Base-by-base conservation (phyloP, 2,888 invertebrate genomes). In the Ochlodes sylvanus region DNA sequence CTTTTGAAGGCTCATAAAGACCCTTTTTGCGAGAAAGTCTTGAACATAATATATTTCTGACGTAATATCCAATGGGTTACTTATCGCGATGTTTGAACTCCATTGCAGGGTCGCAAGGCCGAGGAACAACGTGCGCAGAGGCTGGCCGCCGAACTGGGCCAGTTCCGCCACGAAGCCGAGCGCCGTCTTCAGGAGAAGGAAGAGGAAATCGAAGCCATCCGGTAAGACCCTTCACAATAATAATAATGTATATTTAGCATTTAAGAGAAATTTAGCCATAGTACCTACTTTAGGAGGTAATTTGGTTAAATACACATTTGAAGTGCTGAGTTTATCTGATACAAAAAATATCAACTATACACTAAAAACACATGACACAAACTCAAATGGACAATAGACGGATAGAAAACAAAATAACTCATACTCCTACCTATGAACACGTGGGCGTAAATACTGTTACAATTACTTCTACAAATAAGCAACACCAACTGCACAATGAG, bases 131-230 rank as follows among this genome's bases (percentile, higher is more conserved):
- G 99, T 81, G 94, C 98, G 76, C 98, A 98, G 94, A 97, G 99
- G 85, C 94, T 99, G 91, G 94, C 98, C 72, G 96, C 99, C 78
- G 99, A 99, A 87, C 95, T 99, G 82, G 97, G 96, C 77, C 97
- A 97, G 92, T 97, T 98, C 95, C 97, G 99, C 82, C 98, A 98
- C 88, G 99, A 99, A 83, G 97, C 98, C 86, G 99, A 99, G 94
- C 98, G 98, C 90, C 97, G 99, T 84, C 95, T 99, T 82, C 96
- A 97, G 77, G 99, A 99, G 94, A 99, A 99, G 95, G 99, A 99
- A 80, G 99, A 99, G 88, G 99, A 99, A 94, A 96, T 99, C 86
- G 99, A 99, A 94, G 94, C 96, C 79, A 97, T 99, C 89, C 98
- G 99, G 99, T 99, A 92, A 96, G 97, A 52, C 15, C 5, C 15